Evolutionary conservation across 2,888 invertebrate genomes (phyloP).

Genomic region (Microctonus brassicae): DNA sequence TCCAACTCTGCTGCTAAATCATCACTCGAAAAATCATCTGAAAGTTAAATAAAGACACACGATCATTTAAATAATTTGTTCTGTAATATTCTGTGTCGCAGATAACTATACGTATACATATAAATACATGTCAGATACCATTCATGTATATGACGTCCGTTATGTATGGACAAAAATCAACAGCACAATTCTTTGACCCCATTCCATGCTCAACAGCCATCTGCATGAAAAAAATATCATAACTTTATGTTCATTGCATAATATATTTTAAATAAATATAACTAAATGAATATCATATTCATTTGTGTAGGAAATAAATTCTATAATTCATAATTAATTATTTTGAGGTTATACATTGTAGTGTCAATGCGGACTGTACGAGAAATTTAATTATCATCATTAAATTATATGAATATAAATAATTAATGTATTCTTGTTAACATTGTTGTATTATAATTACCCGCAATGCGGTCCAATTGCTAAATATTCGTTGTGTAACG

Average conservation of each 20-base stretch:
- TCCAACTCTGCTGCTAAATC: constrained; percentile 61
- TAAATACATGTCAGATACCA: constrained; percentile 48
- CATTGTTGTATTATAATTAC: constrained; percentile 49
- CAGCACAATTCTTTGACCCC: constrained; percentile 57
- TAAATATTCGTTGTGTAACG: constrained; percentile 61
- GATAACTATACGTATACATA: neutral
- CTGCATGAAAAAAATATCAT: constrained; percentile 38
- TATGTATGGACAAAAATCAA: constrained; percentile 56
- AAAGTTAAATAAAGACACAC: constrained; percentile 3
- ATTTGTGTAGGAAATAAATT: too few species aligned
- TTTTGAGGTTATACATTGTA: neutral
- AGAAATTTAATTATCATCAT: too few species aligned
- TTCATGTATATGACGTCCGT: constrained; percentile 60
- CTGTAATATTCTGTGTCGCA: neutral
- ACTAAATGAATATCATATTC: too few species aligned
- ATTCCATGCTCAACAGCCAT: constrained; percentile 63
- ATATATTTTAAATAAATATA: too few species aligned
- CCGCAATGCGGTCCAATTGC: constrained; percentile 64
- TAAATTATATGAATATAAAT: too few species aligned
- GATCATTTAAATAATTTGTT: neutral
- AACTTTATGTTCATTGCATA: too few species aligned
- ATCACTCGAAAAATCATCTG: constrained; percentile 53
- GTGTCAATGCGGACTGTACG: neutral
- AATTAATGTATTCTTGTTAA: too few species aligned
- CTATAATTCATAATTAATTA: neutral